phyloP scores from a whole-genome alignment of 2,797 vertebrate species.

The Oreochromis grahami region DNA sequence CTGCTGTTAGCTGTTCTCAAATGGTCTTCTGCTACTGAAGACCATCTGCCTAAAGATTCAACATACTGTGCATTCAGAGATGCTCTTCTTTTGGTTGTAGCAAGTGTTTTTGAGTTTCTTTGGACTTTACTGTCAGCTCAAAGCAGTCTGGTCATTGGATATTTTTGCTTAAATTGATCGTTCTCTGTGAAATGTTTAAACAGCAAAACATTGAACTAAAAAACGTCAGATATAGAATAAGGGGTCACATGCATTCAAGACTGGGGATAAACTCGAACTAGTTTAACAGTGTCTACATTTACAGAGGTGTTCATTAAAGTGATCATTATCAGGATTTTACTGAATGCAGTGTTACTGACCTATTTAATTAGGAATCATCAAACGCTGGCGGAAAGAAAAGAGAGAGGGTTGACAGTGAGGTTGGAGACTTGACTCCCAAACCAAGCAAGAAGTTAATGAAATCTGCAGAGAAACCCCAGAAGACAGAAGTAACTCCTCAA shows the following conservation, averaged over 20 bases:
- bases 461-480: slow-evolving; percentile 48
- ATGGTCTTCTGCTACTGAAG: not conserved
- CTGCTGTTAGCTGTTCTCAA: not conserved
- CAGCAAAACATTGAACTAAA: not conserved
- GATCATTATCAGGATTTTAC: not conserved
- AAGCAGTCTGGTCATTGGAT: not conserved
- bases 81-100: not conserved
- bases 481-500: slow-evolving; percentile 29
- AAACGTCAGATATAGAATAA: rapidly evolving
- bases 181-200: not conserved
- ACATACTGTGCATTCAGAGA: not conserved
- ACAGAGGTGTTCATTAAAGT: not conserved
- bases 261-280: not conserved
- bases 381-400: slow-evolving; percentile 72
- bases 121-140: not conserved
- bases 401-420: slow-evolving; percentile 72
- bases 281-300: not conserved
- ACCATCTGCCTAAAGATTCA: not conserved
- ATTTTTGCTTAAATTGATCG: rapidly evolving
- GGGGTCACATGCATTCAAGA: rapidly evolving
- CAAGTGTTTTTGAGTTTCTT: rapidly evolving
- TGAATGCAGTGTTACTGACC: not conserved
- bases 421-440: slow-evolving; percentile 68
- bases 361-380: slow-evolving; percentile 53
- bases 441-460: slow-evolving; percentile 81